Evolutionary conservation across 2,113 vertebrate species (phyloP).

Genomic region (Tachuris rubrigastra): DNA sequence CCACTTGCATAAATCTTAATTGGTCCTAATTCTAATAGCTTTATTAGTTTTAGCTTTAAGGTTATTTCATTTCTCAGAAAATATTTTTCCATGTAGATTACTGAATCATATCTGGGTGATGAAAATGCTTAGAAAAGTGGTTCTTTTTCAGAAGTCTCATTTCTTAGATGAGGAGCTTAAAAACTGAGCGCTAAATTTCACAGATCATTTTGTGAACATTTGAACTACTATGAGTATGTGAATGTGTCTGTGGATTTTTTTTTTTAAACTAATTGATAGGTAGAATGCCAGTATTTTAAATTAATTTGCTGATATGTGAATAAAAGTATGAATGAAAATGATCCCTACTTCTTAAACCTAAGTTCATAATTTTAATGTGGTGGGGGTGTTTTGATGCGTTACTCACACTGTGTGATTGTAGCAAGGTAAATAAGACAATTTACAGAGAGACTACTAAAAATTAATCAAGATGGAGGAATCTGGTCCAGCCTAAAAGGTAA

Average conservation of each 20-base stretch:
- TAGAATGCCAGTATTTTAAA: background rate
- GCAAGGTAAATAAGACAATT: background rate
- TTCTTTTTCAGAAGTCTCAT: background rate
- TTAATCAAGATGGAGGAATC: background rate
- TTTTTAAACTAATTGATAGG: background rate
- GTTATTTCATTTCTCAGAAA: slow-evolving; percentile 15
- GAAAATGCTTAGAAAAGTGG: background rate
- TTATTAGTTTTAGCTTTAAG: slow-evolving; percentile 11
- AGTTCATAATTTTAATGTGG: background rate
- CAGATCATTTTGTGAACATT: background rate
- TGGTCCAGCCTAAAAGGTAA: background rate
- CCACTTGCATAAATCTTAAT: background rate
- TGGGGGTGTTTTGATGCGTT: background rate
- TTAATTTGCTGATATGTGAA: background rate
- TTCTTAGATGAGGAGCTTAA: background rate
- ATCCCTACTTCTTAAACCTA: background rate
- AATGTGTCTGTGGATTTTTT: background rate
- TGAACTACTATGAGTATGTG: background rate
- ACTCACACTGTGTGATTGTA: background rate
- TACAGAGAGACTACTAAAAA: background rate
- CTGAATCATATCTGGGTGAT: background rate
- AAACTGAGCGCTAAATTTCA: background rate
- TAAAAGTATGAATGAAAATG: background rate
- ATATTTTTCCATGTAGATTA: background rate
- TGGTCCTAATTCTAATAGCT: background rate